Evolutionary conservation across 2,113 vertebrate species (phyloP).

Genomic region (Eudyptes chrysolophus): DNA sequence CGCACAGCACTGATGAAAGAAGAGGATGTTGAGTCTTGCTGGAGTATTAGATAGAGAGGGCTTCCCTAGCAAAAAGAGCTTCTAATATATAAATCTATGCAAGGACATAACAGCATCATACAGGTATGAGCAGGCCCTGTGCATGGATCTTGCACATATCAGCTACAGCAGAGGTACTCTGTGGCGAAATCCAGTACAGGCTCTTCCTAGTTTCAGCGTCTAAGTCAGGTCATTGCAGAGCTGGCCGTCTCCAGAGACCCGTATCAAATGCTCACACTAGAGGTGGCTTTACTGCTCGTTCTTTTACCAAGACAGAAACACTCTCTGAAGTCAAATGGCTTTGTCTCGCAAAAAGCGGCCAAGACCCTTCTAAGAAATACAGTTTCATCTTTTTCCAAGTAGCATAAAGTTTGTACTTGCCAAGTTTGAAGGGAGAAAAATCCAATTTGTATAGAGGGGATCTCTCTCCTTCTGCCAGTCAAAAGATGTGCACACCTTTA

Average conservation of each 20-base stretch:
- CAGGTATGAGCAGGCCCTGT: background rate
- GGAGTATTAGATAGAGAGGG: background rate
- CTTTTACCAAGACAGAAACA: background rate
- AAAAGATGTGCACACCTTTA: background rate
- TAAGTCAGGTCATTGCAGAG: background rate
- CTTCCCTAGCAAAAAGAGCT: background rate
- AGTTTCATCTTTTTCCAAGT: background rate
- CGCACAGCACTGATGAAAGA: rapidly evolving
- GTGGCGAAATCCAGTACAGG: background rate
- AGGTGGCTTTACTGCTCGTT: background rate
- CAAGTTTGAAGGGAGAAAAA: background rate
- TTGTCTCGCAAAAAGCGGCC: background rate
- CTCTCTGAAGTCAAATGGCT: background rate
- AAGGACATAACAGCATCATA: background rate
- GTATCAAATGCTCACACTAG: background rate
- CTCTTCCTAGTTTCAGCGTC: background rate
- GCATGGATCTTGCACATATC: background rate
- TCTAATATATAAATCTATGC: background rate
- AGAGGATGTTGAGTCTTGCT: background rate
- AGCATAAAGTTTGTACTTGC: background rate
- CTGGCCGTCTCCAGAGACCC: background rate
- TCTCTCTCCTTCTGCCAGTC: background rate
- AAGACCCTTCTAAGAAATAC: background rate
- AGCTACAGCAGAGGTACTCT: background rate
- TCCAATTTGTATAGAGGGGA: background rate